A percentile compares a stretch with the other conserved stretches of the same genome.
phyloP scores from a whole-genome alignment of 1,140 invertebrate species.

The Lethrus apterus region DNA sequence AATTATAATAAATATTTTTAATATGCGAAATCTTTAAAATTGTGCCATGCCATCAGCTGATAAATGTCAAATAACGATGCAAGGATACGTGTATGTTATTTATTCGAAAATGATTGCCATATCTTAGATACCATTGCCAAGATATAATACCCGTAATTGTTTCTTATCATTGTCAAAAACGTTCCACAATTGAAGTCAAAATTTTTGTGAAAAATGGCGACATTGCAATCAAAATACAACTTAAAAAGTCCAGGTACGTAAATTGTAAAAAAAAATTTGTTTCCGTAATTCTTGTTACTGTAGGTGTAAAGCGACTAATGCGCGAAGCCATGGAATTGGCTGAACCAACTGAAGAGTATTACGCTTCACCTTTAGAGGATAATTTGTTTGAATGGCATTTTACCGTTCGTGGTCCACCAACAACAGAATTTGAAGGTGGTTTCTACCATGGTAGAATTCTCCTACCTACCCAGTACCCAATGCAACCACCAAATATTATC shows the following conservation, averaged over 20 bases:
- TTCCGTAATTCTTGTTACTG: slow-evolving; percentile 19
- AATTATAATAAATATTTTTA: no score
- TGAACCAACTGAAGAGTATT: slow-evolving; percentile 84
- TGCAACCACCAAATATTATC: slow-evolving; percentile 96
- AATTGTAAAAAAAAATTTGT: slow-evolving; percentile 1
- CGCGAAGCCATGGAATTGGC: slow-evolving; percentile 81
- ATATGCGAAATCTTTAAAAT: no score
- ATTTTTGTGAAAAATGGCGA: background rate
- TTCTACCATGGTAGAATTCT: slow-evolving; percentile 89
- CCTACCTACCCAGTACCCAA: slow-evolving; percentile 88
- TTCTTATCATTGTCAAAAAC: background rate
- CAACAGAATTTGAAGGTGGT: slow-evolving; percentile 83
- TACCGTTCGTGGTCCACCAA: slow-evolving; percentile 80
- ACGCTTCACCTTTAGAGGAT: slow-evolving; percentile 85
- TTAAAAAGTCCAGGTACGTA: slow-evolving; percentile 39
- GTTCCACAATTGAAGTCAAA: slow-evolving; percentile 6
- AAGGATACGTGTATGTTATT: slow-evolving; percentile 14
- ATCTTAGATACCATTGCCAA: background rate
- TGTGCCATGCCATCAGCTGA: no score
- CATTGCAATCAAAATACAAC: slow-evolving; percentile 33
- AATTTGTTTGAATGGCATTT: slow-evolving; percentile 99
- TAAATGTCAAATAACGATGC: slow-evolving; percentile 10
- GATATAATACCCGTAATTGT: background rate
- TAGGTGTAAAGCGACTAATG: slow-evolving; percentile 91
- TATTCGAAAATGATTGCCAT: slow-evolving; percentile 7